These are phyloP conservation scores for Leucopsar rothschildi DNA, from an alignment of 2,113 vertebrate genomes.

Conservation along the genomic window DNA sequence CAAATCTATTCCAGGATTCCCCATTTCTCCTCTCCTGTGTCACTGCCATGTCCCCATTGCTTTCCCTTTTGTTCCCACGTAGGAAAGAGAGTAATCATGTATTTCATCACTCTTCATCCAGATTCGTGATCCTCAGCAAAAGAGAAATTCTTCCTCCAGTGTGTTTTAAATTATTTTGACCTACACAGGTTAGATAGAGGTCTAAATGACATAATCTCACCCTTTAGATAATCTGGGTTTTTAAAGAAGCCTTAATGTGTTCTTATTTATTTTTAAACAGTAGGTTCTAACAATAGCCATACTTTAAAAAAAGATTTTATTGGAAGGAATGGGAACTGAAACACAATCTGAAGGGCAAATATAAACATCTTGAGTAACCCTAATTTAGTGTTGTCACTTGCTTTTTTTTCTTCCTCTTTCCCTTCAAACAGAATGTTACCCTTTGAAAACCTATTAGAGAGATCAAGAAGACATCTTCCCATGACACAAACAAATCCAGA, in stretches of 20 bases:
- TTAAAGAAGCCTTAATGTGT: background rate
- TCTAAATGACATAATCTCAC: background rate
- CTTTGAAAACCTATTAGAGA: slow-evolving; percentile 40
- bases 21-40: background rate
- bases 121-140: background rate
- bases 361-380: background rate
- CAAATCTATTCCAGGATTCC: background rate
- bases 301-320: background rate
- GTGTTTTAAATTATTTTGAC: background rate
- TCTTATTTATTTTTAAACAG: background rate
- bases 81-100: background rate
- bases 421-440: slow-evolving; percentile 8
- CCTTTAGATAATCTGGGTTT: background rate
- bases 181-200: background rate
- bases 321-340: background rate
- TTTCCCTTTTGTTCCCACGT: background rate
- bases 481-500: slow-evolving; percentile 25
- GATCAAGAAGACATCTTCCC: slow-evolving; percentile 2
- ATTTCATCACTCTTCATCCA: background rate
- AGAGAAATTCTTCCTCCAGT: background rate
- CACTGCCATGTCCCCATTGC: background rate
- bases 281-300: background rate
- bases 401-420: background rate
- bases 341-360: background rate
- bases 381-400: background rate